phyloP scores from a whole-genome alignment of 2,113 vertebrate genomes.

The Campylorhamphus procurvoides region DNA sequence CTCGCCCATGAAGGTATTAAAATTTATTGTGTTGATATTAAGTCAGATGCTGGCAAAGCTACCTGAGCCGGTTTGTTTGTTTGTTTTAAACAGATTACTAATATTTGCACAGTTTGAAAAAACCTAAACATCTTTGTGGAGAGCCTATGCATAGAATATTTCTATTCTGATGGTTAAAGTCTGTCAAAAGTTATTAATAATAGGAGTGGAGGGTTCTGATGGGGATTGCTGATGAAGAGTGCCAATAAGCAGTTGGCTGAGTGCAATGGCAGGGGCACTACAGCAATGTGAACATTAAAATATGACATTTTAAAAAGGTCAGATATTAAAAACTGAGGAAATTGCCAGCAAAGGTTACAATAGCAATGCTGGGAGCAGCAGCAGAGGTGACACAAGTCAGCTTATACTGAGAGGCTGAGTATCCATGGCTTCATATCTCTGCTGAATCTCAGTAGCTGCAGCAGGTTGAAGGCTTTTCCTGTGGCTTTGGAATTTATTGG shows the following conservation, averaged over 20 bases:
- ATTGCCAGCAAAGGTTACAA: neutral
- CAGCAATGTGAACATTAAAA: neutral
- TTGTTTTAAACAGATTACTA: neutral
- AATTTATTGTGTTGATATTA: neutral
- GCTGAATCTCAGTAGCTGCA: neutral
- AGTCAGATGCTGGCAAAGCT: neutral
- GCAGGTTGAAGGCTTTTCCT: neutral
- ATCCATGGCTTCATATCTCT: neutral
- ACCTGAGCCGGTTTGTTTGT: neutral
- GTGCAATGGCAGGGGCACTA: neutral
- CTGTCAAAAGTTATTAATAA: neutral
- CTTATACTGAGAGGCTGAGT: neutral
- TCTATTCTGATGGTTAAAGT: neutral
- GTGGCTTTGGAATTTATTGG: neutral
- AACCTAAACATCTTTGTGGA: neutral
- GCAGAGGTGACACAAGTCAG: neutral
- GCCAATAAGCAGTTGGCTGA: neutral
- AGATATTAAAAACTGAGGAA: neutral
- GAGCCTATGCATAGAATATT: neutral
- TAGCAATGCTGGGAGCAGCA: neutral
- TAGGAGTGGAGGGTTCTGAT: neutral
- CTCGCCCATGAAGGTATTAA: neutral
- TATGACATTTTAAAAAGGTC: neutral
- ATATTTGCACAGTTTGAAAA: neutral
- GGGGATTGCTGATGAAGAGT: neutral